These are phyloP conservation scores for Laticauda colubrina DNA, from an alignment of 2,113 vertebrate genomes.

Conservation along the genomic window DNA sequence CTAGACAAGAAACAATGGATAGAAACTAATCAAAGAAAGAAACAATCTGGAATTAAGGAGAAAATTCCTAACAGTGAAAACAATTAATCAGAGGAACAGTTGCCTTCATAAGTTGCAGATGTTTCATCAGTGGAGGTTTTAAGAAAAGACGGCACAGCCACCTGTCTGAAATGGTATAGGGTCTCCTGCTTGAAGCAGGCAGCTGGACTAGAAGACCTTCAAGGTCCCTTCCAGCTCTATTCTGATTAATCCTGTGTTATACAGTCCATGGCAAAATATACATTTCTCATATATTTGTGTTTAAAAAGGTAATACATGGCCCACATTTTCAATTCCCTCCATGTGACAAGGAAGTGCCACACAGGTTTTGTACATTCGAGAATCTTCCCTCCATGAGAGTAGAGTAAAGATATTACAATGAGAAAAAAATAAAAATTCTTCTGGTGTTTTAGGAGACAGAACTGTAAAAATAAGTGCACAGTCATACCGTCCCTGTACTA, in stretches of 20 bases:
- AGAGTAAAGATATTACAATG: too few species aligned
- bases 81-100: too few species aligned
- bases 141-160: too few species aligned
- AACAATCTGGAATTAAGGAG: too few species aligned
- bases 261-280: neutral
- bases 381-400: neutral
- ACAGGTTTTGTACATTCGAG: neutral
- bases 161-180: too few species aligned
- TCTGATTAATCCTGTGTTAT: neutral
- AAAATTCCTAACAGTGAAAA: too few species aligned
- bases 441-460: neutral
- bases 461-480: neutral
- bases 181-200: neutral
- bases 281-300: neutral
- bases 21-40: too few species aligned
- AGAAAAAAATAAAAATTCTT: neutral
- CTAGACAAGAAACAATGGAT: too few species aligned
- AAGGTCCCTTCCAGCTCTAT: neutral
- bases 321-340: neutral
- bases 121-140: too few species aligned
- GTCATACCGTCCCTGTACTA: too few species aligned
- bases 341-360: neutral
- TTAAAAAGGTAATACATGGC: neutral
- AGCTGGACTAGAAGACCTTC: neutral
- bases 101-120: too few species aligned